Conservation (phyloP, 2,113 vertebrate genomes). For the Euleptes europaea region DNA sequence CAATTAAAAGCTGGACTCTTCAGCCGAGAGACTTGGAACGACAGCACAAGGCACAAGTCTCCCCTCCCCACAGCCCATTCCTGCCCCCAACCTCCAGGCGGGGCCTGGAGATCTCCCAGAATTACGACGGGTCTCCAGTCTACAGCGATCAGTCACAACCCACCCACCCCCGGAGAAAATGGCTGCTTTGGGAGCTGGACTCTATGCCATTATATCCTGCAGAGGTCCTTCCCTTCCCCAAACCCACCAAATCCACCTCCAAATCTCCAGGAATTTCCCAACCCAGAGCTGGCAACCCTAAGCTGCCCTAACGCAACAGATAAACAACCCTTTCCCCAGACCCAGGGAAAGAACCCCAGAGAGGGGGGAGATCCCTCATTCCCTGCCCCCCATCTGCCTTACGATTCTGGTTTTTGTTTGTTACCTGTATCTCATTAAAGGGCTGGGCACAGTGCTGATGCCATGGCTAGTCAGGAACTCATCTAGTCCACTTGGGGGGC, state of each 20-base stretch:
- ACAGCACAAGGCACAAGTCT: not conserved
- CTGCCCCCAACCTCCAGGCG: not conserved
- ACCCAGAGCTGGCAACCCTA: no score
- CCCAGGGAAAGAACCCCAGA: not conserved
- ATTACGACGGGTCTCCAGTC: no score
- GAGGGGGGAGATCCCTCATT: not conserved
- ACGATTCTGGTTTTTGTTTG: no score
- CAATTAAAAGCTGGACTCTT: no score
- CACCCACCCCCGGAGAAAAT: no score
- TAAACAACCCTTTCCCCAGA: not conserved
- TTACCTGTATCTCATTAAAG: constrained; percentile 36
- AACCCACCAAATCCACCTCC: no score
- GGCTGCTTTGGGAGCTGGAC: no score
- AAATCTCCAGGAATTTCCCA: no score
- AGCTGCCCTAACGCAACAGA: not conserved
- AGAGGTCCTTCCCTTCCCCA: no score
- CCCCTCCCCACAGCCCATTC: not conserved
- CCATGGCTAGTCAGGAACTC: constrained; percentile 22
- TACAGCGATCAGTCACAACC: no score
- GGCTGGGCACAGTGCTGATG: not conserved
- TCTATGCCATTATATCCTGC: no score
- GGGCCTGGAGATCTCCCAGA: no score
- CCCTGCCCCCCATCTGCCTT: not conserved
- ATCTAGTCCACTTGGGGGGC: not conserved
- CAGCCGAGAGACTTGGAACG: not conserved